Base-by-base conservation (phyloP, 2,888 invertebrate genomes). In the Torymus auratus region DNA sequence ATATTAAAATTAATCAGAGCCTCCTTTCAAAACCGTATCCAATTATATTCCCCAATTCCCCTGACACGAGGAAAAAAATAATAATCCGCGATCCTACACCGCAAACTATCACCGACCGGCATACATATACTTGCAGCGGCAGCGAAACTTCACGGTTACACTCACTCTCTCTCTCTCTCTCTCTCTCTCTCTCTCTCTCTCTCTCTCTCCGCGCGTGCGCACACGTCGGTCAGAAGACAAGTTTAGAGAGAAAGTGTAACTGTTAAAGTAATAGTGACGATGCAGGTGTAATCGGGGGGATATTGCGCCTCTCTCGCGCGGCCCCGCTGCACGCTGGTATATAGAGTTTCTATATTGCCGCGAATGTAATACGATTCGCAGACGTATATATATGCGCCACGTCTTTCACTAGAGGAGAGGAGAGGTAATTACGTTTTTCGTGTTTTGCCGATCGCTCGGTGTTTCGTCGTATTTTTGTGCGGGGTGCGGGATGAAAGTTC, bases 231-330 rank as follows among this genome's bases (percentile, higher is more conserved):
- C 65, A 70, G 68, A 72, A 60, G 79, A 73, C 77, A 73, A 65
- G 82, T 76, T 79, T 76, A 81, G 83, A 85, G 88, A 86, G 89
- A 90, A 89, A 89, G 89, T 90, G 88, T 88, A 89, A 90, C 89
- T 88, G 88, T 87, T 87, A 86, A 86, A 87, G 89, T 90, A 89
- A 90, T 87, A 88, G 87, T 85, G 87, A 88, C 86, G 87, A 87
- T 87, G 87, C 87, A 87, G 87, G 88, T 89, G 89, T 89, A 89
- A 90, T 89, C 89, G 86, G 84, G 86, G 41, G 7, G 41, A 41
- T 28, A 88, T 89, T 89, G 89, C 89, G 86, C 87, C 41, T 52
- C 17, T 23, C 53, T 3, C 15, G 11, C 12, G n/a, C 28, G 17
- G 7, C 56, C 11, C 61, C 17, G 62, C 13, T 61, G 62, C 20